Percentiles rank a stretch among this genome's conserved stretches.
Conservation (phyloP, 2,113 vertebrate genomes). For the Heterotilapia buettikoferi region DNA sequence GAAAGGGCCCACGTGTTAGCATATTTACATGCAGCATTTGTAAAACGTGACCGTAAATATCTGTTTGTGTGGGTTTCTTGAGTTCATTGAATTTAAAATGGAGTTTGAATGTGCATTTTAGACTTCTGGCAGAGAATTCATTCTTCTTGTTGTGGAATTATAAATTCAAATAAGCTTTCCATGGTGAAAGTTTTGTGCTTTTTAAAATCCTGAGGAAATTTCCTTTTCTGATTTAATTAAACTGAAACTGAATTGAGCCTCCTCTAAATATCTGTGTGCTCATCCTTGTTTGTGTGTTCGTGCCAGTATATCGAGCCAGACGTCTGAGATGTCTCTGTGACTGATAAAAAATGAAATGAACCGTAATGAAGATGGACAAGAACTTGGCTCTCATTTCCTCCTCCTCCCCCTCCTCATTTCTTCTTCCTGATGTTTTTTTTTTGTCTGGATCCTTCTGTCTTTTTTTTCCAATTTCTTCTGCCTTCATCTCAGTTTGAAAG, state of each 20-base stretch:
- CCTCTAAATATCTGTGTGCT: not conserved
- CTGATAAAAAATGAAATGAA: conserved; percentile 31
- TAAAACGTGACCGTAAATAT: not conserved
- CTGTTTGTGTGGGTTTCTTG: not conserved
- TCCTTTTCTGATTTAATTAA: conserved; percentile 19
- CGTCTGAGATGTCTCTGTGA: conserved; percentile 10
- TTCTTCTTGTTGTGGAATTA: not conserved
- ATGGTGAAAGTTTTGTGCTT: not conserved
- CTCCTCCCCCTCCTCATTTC: not conserved
- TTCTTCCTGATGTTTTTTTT: not conserved
- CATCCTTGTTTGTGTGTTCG: conserved; percentile 2
- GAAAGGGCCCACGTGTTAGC: not conserved
- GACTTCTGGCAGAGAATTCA: not conserved
- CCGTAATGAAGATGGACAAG: conserved; percentile 46
- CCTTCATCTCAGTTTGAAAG: not conserved
- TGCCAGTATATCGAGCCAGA: conserved; percentile 11
- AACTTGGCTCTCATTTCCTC: conserved; percentile 27
- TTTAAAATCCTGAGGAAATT: not conserved
- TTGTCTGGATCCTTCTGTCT: not conserved
- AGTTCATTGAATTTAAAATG: not conserved
- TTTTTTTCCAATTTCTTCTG: not conserved
- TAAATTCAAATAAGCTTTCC: not conserved
- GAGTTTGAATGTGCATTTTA: not conserved
- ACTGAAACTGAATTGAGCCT: not conserved
- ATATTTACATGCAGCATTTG: not conserved